Base-by-base conservation (phyloP, 2,797 vertebrate species). In the Ctenopoma kingsleyae region DNA sequence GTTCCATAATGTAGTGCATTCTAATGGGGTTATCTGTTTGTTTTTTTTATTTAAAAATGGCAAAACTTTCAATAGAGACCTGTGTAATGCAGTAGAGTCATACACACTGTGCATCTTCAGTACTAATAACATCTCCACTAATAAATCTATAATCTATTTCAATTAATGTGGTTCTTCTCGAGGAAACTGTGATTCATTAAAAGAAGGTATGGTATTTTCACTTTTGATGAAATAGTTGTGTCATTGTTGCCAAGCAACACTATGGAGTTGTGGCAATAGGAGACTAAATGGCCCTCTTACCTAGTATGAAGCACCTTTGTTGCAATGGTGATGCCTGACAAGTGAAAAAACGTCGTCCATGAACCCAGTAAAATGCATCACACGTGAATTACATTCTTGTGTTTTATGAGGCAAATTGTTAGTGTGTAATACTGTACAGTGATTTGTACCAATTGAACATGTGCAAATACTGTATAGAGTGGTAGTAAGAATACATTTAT, bases 221-320 rank as follows among this genome's bases (percentile, higher is more conserved):
- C 59, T 78, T 11, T 40, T 76, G 54, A 78, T 83, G 25, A 81
- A 82, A 82, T 51, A 36, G 49, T 78, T 76, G 55, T 71, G 43
- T 74, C 67, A 87, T 82, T 84, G 88, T 92, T 90, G 84, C 89
- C 77, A 82, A 76, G 91, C 90, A 90, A 89, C 87, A 57, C 69
- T 57, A 52, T 49, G 74, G 41, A 62, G 66, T 83, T 73, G 15
- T 83, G 70, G 78, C 78, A 66, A 62, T 62, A 76, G 57, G 44
- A 44, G 32, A 51, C 52, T 72, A 67, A 65, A 85, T 71, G 56
- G 17, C 17, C 49, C 62, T 78, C 67, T 68, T 74, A 60, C 58
- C 43, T 54, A 35, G 60, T 12, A 6, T 53, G 60, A 76, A 82
- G 67, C 62, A 72, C 75, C 58, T 70, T 72, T 49, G 64, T 62